Base-by-base conservation (phyloP, 2,888 invertebrate species). In the Eilema sororculum region DNA sequence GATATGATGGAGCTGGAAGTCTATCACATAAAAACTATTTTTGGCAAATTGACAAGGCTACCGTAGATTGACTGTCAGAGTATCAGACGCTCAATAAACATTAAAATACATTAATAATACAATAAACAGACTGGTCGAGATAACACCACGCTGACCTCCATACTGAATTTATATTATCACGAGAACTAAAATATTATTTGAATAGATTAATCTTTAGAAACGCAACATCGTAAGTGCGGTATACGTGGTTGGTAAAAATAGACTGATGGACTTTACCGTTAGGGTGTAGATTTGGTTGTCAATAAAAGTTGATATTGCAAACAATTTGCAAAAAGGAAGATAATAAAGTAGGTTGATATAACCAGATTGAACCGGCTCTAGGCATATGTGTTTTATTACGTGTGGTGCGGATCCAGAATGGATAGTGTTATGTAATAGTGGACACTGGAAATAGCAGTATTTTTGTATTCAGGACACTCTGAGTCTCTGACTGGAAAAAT, bases 251-350 rank as follows among this genome's bases (percentile, higher is more conserved):
- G 64, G 16, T 46, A 3, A 85, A 81, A 77, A 25, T 22, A 12
- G 37, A 77, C 85, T 72, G 63, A 85, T 76, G 16, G 0, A 0
- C 0, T 2, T 1, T 0, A 0, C 0, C 0, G 0, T 68, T 81
- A 85, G 68, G 76, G 78, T 74, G 12, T 58, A 64, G 46, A 78
- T 76, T 84, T 16, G 33, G 22, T 13, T 75, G 71, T 3, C 13
- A 13, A 8, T 6, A 37, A 68, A 64, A 73, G 74, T 75, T 75
- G 77, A 85, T 87, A 85, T 81, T 82, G 81, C 73, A 81, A 84
- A 81, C 88, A 87, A 89, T 92, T 91, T 90, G 92, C 93, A 89
- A 91, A 91, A 92, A 91, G 87, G 88, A 89, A 87, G 92, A 93
- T 93, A 92, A 86, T 86, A 86, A 93, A 88, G 86, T 93, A 87